These are phyloP conservation scores for Dicrurus megarhynchus DNA, from an alignment of 2,113 vertebrate species.

Conservation along the genomic window DNA sequence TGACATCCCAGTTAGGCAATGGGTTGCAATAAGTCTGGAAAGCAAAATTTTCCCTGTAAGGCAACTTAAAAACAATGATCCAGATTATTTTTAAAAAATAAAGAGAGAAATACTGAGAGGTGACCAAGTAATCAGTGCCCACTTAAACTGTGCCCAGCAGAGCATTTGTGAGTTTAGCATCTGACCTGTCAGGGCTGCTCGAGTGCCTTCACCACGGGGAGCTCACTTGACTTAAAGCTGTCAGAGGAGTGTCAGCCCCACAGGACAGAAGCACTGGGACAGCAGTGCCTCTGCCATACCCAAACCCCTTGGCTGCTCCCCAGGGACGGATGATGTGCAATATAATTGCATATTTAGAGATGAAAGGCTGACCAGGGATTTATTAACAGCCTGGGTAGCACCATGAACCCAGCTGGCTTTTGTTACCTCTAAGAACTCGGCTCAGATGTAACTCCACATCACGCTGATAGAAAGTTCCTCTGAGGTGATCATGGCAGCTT, in stretches of 20 bases:
- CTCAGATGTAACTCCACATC: background rate
- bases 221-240: background rate
- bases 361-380: background rate
- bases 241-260: background rate
- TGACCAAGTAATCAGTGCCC: background rate
- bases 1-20: fast-evolving
- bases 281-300: background rate
- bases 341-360: background rate
- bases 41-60: background rate
- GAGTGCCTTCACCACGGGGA: background rate
- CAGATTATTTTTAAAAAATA: background rate
- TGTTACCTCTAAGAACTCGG: background rate
- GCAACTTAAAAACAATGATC: background rate
- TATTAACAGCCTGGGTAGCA: background rate
- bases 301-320: background rate
- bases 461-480: background rate
- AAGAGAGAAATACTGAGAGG: background rate
- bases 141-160: background rate
- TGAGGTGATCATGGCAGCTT: background rate
- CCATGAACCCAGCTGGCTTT: background rate
- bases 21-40: background rate
- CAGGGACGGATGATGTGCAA: background rate
- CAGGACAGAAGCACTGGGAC: background rate
- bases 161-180: background rate
- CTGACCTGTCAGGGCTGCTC: background rate